A percentile compares a stretch with the other conserved stretches of the same genome.
Conservation (phyloP, 2,797 vertebrate genomes). For the Melanotaenia nigrans region DNA sequence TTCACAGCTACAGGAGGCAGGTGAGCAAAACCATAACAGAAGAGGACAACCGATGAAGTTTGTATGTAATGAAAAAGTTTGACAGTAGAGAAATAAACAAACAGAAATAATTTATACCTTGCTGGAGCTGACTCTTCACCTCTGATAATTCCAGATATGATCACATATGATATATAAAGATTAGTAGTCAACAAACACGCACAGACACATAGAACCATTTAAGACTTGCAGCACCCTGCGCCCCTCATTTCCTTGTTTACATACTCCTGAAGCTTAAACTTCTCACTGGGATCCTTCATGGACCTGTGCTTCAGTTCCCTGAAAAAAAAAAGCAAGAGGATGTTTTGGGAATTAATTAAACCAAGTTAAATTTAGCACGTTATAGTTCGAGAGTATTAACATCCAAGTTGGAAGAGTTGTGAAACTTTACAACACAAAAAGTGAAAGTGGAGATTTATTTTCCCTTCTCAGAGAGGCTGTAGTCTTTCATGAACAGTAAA, state of each 20-base stretch:
- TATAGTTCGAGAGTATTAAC: background rate
- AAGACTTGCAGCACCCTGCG: constrained; percentile 87
- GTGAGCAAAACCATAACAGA: constrained; percentile 21
- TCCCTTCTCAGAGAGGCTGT: background rate
- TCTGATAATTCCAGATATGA: constrained; percentile 36
- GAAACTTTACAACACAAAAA: background rate
- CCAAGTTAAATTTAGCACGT: background rate
- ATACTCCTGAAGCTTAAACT: constrained; percentile 92
- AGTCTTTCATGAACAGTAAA: too few relatives aligned
- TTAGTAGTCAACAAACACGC: constrained; percentile 13
- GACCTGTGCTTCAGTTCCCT: constrained; percentile 93
- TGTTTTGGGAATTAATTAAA: background rate
- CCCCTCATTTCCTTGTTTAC: constrained; percentile 89
- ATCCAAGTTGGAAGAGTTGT: background rate
- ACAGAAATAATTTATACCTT: constrained; percentile 44
- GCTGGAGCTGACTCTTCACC: constrained; percentile 52
- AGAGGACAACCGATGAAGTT: background rate
- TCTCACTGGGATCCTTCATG: constrained; percentile 86
- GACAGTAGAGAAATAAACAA: constrained; percentile 7
- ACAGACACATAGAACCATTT: constrained; percentile 40
- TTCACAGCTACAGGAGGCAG: constrained; percentile 61
- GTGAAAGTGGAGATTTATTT: background rate
- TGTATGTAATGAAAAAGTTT: constrained; percentile 2
- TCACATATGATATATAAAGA: constrained; percentile 24
- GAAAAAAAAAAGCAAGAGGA: constrained; percentile 22